Evolutionary conservation across 2,888 invertebrate genomes (phyloP), one percentile per base, ranked within the genome.

Genomic region (Dioctria rufipes): DNA sequence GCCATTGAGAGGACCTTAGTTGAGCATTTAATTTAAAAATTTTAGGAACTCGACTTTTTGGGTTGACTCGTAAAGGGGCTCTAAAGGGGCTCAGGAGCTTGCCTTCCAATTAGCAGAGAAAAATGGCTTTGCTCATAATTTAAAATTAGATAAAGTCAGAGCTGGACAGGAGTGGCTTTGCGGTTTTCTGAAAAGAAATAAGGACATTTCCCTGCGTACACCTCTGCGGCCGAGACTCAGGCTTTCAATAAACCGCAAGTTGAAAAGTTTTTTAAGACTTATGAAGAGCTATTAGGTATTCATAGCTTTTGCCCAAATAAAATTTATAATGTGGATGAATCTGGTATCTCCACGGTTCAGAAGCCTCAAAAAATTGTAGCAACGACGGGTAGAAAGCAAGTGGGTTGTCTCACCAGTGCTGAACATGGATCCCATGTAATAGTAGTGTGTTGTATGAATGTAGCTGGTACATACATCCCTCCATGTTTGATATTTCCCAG

Each of bases 271-370:
- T 84, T 84, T 82, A 39, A 84, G 66, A 86, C 42, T 2, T 65
- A 39, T 3, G 39, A 9, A 40, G 1, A 65, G n/a, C n/a, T n/a
- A n/a, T n/a, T n/a, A n/a, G n/a, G n/a, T n/a, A n/a, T n/a, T n/a
- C n/a, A n/a, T n/a, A n/a, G n/a, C 9, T 2, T 42, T 11, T 4
- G 42, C 6, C 39, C 40, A 11, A 39, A 65, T 9, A 6, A 40
- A 5, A 37, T 89, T 67, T 88, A 86, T 80, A 88, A 88, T 83
- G 80, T 87, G 40, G 88, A 89, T 83, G 88, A 90, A 84, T 87
- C 88, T 39, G 87, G 86, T 0, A 81, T 88, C 4, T 86, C 88
- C 39, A 90, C 88, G 3, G 89, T 89, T 3, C 88, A 88, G 75
- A 87, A 84, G 80, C 85, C 86, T n/a, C 81, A 84, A 37, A 87